Percentiles rank a stretch among this genome's conserved stretches.
These are phyloP conservation scores for Euura saliciscinereae DNA, from an alignment of 1,140 invertebrate species.

Conservation along the genomic window DNA sequence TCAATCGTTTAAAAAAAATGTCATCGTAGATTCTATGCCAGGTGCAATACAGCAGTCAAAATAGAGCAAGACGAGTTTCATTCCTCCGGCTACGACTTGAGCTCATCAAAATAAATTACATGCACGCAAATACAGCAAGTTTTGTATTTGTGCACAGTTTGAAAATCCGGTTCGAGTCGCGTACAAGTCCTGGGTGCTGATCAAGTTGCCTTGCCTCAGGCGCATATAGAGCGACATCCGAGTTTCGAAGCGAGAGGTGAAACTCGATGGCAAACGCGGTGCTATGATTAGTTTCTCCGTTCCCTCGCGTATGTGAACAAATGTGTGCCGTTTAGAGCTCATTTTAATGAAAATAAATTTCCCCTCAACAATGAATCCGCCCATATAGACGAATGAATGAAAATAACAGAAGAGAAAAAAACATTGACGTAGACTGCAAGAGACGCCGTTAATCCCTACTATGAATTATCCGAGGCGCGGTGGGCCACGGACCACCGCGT, in stretches of 20 bases:
- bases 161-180: not conserved
- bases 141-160: not conserved
- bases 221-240: not conserved
- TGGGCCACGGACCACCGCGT: not conserved
- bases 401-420: not conserved
- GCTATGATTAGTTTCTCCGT: not conserved
- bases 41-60: too few relatives aligned
- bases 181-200: not conserved
- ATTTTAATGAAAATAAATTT: constrained; percentile 4
- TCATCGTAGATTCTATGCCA: too few relatives aligned
- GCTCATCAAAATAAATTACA: too few relatives aligned
- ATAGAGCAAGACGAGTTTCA: too few relatives aligned
- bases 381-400: not conserved
- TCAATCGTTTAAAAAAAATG: too few relatives aligned
- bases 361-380: not conserved
- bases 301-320: not conserved
- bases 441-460: constrained; percentile 7
- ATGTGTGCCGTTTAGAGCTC: not conserved
- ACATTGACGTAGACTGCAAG: constrained; percentile 12
- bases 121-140: too few relatives aligned
- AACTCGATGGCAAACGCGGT: not conserved
- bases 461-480: constrained; percentile 12
- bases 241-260: not conserved
- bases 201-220: not conserved
- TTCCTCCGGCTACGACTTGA: too few relatives aligned